Evolutionary conservation across 2,888 invertebrate species (phyloP), one percentile per base, ranked within the genome.

Genomic region (Schizotus pectinicornis): DNA sequence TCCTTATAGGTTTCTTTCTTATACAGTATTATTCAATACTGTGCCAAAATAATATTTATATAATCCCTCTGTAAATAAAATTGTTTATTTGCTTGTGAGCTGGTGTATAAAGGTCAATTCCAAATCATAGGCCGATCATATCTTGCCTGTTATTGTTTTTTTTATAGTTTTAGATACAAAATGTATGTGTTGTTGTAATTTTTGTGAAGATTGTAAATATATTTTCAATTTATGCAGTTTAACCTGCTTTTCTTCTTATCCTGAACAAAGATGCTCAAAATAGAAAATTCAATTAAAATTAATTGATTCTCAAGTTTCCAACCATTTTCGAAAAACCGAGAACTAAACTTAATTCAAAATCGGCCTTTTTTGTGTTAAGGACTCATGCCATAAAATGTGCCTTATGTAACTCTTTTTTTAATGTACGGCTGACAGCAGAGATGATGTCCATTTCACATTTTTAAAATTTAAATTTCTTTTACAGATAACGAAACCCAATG

Each of bases 121-220:
- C 66, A 65, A 65, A 66, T 71, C 63, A 67, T 78, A 77, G 78
- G 78, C 78, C 78, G 78, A 77, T 77, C 75, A 74, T 78, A 75
- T 50, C 78, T 80, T 80, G 79, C 79, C 79, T 78, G 79, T 79
- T 79, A 79, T 79, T 79, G 77, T 79, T 79, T 79, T 42, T 42
- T 55, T 78, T 75, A 77, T 79, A 79, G 77, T 76, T 77, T 74
- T 79, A 78, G 78, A 78, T 77, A 77, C 74, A 78, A 76, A 77
- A 71, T 78, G 77, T 79, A 77, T 77, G 74, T 78, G 76, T 78
- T 79, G 78, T 79, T 79, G 78, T 79, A 75, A 75, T 73, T 74
- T 73, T 74, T 73, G 76, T 77, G 76, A 75, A 76, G 77, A 74
- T 72, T 79, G 79, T 79, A 79, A 79, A 79, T 79, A 79, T 77